phyloP scores from a whole-genome alignment of 2,113 vertebrate species.

The Talpa occidentalis region DNA sequence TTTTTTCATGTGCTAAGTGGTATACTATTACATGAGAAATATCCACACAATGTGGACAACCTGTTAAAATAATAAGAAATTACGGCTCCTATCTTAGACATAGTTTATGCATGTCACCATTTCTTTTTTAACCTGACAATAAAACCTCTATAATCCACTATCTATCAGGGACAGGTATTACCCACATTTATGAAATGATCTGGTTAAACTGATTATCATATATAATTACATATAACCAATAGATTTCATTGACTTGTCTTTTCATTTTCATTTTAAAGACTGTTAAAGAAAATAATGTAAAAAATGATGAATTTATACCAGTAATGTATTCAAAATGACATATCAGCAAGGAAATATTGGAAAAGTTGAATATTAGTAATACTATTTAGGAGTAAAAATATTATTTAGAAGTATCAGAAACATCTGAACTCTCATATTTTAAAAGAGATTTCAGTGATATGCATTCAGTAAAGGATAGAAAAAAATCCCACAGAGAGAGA shows the following conservation, averaged over 20 bases:
- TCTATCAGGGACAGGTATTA: not conserved
- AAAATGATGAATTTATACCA: not conserved
- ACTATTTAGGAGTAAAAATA: not conserved
- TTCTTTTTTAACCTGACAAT: not conserved
- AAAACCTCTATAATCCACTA: not conserved
- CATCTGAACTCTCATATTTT: not conserved
- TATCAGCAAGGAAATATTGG: not conserved
- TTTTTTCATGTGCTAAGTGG: not conserved
- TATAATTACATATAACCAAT: not conserved
- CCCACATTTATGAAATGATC: not conserved
- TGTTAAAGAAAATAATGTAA: not conserved
- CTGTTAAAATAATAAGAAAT: not conserved
- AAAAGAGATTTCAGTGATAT: not conserved
- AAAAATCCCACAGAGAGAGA: too few species aligned
- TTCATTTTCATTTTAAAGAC: conserved; percentile 7
- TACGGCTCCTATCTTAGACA: not conserved
- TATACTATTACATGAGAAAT: not conserved
- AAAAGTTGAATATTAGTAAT: not conserved
- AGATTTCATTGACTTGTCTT: not conserved
- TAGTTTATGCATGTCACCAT: not conserved
- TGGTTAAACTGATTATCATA: not conserved
- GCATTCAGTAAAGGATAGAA: not conserved
- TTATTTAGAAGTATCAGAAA: not conserved
- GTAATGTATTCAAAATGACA: not conserved
- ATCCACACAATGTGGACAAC: not conserved